Base-by-base conservation (phyloP, 2,888 invertebrate species). In the Steromphala cineraria region DNA sequence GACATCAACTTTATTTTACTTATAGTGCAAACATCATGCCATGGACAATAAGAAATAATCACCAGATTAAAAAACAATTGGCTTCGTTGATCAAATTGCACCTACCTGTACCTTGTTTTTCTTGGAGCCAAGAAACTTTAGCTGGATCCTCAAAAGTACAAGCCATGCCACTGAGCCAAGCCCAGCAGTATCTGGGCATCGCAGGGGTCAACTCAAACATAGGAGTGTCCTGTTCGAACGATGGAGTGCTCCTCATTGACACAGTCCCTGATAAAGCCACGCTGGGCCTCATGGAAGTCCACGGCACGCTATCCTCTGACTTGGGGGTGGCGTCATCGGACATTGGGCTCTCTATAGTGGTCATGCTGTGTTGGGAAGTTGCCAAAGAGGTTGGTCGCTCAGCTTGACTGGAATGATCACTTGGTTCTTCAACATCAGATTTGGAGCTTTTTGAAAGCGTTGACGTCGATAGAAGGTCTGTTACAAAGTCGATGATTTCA, bases 381-480 rank as follows among this genome's bases (percentile, higher is more conserved):
- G 17, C 10, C 10, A 17, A n/a, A 8, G 71, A 31, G 19, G 36
- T 71, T 21, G 21, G 52, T 52, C 31, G 46, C 15, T 46, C 24
- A 21, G 19, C 46, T 13, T 19, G 53, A 15, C 36, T 67, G 2
- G 28, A 24, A 28, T n/a, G 8, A 40, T 46, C 46, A 40, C 40
- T 74, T 36, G 74, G 19, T 17, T 31, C 31, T 5, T 40, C 36
- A 2, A n/a, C 10, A 67, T 82, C 82, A 28, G 95, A 95, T 75
- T 96, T 95, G 80, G 97, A 94, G 86, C 95, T 94, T 81, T 96
- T 94, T 82, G 97, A 46, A 13, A 46, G 46, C 46, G 46, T 46
- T 40, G 75, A 56, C 21, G 40, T 19, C 62, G 62, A 79, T 36
- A 85, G 62, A 0, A 87, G 74, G 52, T 87, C 87, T n/a, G 87